Percentiles rank a stretch among this genome's conserved stretches.
These are phyloP conservation scores for Chondrilla cf. caribensis DNA, from an alignment of 37 sponge, comb jelly and placozoan species.

Conservation along the genomic window DNA sequence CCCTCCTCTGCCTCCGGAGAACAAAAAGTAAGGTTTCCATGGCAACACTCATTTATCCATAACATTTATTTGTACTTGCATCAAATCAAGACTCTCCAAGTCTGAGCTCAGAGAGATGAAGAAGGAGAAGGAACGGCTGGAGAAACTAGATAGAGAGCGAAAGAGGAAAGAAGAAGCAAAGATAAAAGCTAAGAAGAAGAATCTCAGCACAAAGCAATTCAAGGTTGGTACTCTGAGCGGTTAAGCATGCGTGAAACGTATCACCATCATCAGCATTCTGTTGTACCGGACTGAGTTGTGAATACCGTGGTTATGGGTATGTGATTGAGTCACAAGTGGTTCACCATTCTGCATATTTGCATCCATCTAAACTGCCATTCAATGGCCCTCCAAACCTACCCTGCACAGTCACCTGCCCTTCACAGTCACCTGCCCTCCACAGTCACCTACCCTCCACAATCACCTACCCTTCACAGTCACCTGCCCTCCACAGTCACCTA, in stretches of 20 bases:
- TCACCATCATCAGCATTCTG: neutral
- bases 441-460: no score
- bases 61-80: no score
- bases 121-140: conserved; percentile 32
- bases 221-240: conserved; percentile 34
- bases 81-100: conserved; percentile 8
- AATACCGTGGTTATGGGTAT: no score
- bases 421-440: no score
- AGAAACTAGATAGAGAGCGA: conserved; percentile 33
- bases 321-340: no score
- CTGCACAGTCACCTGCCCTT: no score
- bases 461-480: no score
- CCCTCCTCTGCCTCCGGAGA: neutral
- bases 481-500: no score
- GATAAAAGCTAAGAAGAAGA: conserved; percentile 31
- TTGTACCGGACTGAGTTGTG: neutral
- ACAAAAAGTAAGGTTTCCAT: neutral
- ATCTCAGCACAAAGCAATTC: conserved; percentile 24
- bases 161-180: conserved; percentile 46
- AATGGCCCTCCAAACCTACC: no score
- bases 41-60: no score
- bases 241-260: neutral
- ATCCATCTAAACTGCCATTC: no score
- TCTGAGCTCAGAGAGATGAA: neutral
- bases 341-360: no score